A percentile compares a stretch with the other conserved stretches of the same genome.
Evolutionary conservation across 2,888 invertebrate species (phyloP).

Genomic region (Tupiocoris notatus): DNA sequence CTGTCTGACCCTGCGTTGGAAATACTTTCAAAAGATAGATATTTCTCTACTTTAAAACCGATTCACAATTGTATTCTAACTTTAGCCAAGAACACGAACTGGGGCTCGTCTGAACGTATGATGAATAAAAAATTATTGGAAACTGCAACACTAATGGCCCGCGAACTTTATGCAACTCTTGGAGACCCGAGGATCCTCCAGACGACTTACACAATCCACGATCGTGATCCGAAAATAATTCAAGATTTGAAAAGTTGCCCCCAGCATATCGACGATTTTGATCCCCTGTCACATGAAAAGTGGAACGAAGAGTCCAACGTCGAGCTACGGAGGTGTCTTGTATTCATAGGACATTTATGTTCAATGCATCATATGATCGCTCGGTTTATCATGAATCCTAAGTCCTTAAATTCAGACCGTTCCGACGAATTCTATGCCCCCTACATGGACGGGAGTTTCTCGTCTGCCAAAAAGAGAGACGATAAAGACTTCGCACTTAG

Average conservation of each 20-base stretch:
- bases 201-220: slow-evolving; percentile 32
- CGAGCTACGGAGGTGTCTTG: slow-evolving; percentile 29
- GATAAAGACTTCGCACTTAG: slow-evolving; percentile 12
- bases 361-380: slow-evolving; percentile 14
- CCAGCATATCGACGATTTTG: slow-evolving; percentile 2
- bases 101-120: neutral
- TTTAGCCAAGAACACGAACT: neutral
- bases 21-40: slow-evolving; percentile 22
- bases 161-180: slow-evolving; percentile 31
- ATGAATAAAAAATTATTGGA: slow-evolving; percentile 16
- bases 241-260: slow-evolving; percentile 8
- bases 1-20: slow-evolving; percentile 12
- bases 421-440: slow-evolving; percentile 5
- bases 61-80: slow-evolving; percentile 1
- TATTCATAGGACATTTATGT: slow-evolving; percentile 21
- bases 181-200: slow-evolving; percentile 27
- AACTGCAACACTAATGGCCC: slow-evolving; percentile 18
- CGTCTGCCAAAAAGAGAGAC: neutral
- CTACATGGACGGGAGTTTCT: neutral
- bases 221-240: slow-evolving; percentile 30
- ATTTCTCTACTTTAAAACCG: slow-evolving; percentile 19
- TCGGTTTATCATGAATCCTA: slow-evolving; percentile 26
- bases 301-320: slow-evolving; percentile 36
- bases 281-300: slow-evolving; percentile 10
- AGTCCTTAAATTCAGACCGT: neutral